Evolutionary conservation across 2,797 vertebrate genomes (phyloP).

Genomic region (Typhlichthys eigenmanni): DNA sequence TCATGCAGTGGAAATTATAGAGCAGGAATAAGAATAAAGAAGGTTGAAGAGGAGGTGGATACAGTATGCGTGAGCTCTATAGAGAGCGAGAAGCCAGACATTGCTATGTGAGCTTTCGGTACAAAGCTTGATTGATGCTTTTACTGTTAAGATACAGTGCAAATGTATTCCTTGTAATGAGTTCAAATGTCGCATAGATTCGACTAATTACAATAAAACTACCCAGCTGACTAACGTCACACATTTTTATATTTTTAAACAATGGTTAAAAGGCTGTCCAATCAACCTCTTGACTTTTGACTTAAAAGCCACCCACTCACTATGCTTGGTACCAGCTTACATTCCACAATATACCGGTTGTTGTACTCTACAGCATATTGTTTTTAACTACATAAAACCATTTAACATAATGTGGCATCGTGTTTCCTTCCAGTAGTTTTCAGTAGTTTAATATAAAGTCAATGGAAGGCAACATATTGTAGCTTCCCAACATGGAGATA

Average conservation of each 20-base stretch:
- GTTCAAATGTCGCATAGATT: constrained; percentile 8
- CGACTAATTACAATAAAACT: constrained; percentile 3
- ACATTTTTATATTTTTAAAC: not conserved
- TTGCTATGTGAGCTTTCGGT: constrained; percentile 15
- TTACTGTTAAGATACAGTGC: constrained; percentile 11
- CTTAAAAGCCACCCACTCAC: not conserved
- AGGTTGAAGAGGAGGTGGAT: constrained; percentile 20
- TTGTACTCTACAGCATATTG: not conserved
- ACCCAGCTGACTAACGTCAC: not conserved
- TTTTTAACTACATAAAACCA: not conserved
- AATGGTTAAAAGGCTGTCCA: not conserved
- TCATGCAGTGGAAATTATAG: constrained; percentile 55
- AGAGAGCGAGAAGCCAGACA: constrained; percentile 28
- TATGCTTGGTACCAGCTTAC: not conserved
- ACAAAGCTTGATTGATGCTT: constrained; percentile 26
- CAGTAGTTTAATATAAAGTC: no score
- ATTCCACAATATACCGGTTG: not conserved
- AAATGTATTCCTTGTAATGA: constrained; percentile 29
- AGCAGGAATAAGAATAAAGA: constrained; percentile 22
- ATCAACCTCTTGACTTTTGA: no score
- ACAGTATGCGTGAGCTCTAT: not conserved
- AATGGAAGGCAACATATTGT: no score
- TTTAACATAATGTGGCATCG: no score
- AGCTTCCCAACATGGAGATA: no score
- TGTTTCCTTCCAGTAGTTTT: no score